Base-by-base conservation (phyloP, 2,888 invertebrate species). In the Scaptomyza cyrtandrae region DNA sequence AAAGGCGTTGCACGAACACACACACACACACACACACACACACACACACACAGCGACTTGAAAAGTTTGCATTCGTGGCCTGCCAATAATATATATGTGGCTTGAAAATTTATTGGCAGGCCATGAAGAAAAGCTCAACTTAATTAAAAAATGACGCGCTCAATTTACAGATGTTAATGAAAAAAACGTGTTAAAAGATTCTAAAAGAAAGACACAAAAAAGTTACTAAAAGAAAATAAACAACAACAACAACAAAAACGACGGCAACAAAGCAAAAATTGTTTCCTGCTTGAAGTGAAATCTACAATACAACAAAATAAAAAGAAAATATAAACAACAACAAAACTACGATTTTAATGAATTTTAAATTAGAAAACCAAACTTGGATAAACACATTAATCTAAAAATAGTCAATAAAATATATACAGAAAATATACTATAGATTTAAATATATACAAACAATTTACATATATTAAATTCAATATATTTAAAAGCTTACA, bases 261-360 rank as follows among this genome's bases (percentile, higher is more conserved):
- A 24, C 24, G 24, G 24, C 24, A 4, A 24, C 3, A 24, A 24
- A 24, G 24, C 16, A 10, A 41, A 41, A 24, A 16, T 10, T 78
- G 80, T 83, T 82, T 85, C 78, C 82, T 82, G 80, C 56, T 66
- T 45, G 0, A 84, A 85, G 71, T 71, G 50, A 71, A 77, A 45
- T 63, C 80, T 74, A 79, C 77, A 70, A 73, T 55, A 67, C 58
- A 70, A 56, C 31, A 65, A 70, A 24, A 52, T 48, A 11, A 65
- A 69, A 64, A 46, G 33, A 61, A 60, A 46, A 61, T 13, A 55
- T 58, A 37, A 54, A 45, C 39, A 63, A 60, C 63, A 16, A 3
- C 24, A 75, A 69, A 70, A 61, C 73, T 71, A 80, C 71, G 71
- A 80, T 78, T 78, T 78, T 75, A 80, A 80, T 52, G 54, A 49